Base-by-base conservation (phyloP, 2,888 invertebrate genomes). In the Oscheius sp. region DNA sequence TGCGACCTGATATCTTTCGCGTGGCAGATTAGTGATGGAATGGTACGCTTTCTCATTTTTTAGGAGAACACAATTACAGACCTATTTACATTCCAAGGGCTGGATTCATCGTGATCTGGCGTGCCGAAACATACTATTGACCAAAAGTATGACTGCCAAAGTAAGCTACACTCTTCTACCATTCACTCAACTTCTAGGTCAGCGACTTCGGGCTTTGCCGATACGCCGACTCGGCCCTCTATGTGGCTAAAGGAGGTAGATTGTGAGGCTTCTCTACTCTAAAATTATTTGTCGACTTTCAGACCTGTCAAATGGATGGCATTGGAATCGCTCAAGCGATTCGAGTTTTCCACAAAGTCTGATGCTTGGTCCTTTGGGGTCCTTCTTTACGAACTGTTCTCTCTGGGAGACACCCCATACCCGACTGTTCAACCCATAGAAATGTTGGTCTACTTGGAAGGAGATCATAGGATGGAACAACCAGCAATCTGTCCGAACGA, bases 221-320 rank as follows among this genome's bases (percentile, higher is more conserved):
- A 1, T 81, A 86, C 65, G 79, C 83, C 29, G 81, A 84, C 62
- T 80, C 82, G 7, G 78, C 83, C 21, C 75, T 85, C 4, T 86
- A 86, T 73, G 84, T 83, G n/a, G 79, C 84, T 1, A 80, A 82
- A 65, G 86, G 85, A 32, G 86, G 86, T 1, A 76, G 81, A 42
- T 79, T 86, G 42, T 42, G 42, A 7, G 42, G 3, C 7, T 42
- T 5, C 7, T 42, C 0, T 42, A 5, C 42, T 5, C 7, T 42
- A 42, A 42, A 42, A 42, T 3, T 7, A 3, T 5, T 42, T 42
- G 0, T 42, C 42, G 42, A 42, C 3, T 3, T 42, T 42, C 42
- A 42, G 42, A 42, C 86, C 86, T 5, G 80, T 86, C 2, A 86
- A 86, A 75, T 86, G 85, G 85, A 86, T 86, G 86, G 79, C 86